Base-by-base conservation (phyloP, 2,113 vertebrate genomes). In the Zosterops japonicus region DNA sequence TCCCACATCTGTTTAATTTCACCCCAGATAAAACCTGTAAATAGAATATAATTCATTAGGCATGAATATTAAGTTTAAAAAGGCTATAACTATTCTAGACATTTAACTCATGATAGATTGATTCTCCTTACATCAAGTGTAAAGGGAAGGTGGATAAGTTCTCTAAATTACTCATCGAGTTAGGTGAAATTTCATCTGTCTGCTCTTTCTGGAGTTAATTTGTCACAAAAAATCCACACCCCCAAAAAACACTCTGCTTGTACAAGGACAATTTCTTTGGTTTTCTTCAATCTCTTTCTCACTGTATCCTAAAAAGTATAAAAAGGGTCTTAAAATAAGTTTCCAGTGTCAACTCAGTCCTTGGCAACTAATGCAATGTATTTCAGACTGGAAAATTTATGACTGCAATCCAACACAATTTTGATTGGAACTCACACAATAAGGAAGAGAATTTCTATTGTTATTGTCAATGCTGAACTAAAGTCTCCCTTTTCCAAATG, bases 1-100 rank as follows among this genome's bases (percentile, higher is more conserved):
- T 99, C 99, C 99, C 99, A 99, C 99, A 99, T 99, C 98, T 99
- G 99, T 94, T 99, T 99, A 97, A 99, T 99, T 97, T 99, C 99
- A 60, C 98, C 98, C 99, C 99, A 99, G 95, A 99, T 99, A 96
- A 99, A 99, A 63, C 99, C 99, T 99, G 96, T 22, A 92, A 93
- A 93, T 59, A 97, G 46, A 98, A 81, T 92, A 95, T 47, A 76
- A 69, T 67, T 94, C 9, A 93, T 67, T 97, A 94, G 96, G 92
- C 60, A 69, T 77, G 23, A 71, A 74, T 92, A 77, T 35, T 28
- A 78, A 69, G n/a, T 56, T 9, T 5, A 57, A 83, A 79, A 92
- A 57, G 24, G 5, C 14, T 68, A 29, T 49, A 33, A 80, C 25
- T 77, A 31, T 70, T 53, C 71, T 90, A 83, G 50, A 92, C 46